phyloP scores from a whole-genome alignment of 2,888 invertebrate genomes.

The Anthoptus insignis region DNA sequence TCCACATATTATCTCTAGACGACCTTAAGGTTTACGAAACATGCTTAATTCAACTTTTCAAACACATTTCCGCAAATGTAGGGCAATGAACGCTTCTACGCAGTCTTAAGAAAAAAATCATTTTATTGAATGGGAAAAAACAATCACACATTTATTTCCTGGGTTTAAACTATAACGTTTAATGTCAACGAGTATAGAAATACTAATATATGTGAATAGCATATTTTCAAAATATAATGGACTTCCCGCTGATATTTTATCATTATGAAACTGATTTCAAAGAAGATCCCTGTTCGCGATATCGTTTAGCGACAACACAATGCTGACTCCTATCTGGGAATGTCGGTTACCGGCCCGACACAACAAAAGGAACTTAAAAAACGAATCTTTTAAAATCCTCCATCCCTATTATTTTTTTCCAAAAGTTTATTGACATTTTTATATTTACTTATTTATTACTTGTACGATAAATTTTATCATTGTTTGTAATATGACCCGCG shows the following conservation, averaged over 20 bases:
- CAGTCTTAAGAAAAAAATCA: conserved; percentile 23
- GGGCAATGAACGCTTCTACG: background rate
- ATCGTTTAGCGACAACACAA: conserved; percentile 79
- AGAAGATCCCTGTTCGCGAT: conserved; percentile 67
- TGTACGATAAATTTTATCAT: too few relatives aligned
- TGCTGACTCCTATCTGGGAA: conserved; percentile 82
- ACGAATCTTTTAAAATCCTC: conserved; percentile 67
- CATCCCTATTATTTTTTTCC: conserved; percentile 74
- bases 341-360: conserved; percentile 78
- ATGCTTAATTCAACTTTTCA: background rate
- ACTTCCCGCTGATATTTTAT: conserved; percentile 82
- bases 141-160: conserved; percentile 32
- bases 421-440: too few relatives aligned
- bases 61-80: background rate
- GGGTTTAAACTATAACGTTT: conserved; percentile 50
- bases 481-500: too few relatives aligned
- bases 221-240: conserved; percentile 79
- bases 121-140: conserved; percentile 33
- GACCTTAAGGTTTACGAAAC: too few relatives aligned
- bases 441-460: too few relatives aligned
- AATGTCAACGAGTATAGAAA: conserved; percentile 59
- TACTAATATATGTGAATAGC: conserved; percentile 68
- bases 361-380: conserved; percentile 82
- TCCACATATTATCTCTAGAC: too few relatives aligned
- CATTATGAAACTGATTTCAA: conserved; percentile 75